Evolutionary conservation across 2,113 vertebrate species (phyloP).

Genomic region (Eclectus roratus): DNA sequence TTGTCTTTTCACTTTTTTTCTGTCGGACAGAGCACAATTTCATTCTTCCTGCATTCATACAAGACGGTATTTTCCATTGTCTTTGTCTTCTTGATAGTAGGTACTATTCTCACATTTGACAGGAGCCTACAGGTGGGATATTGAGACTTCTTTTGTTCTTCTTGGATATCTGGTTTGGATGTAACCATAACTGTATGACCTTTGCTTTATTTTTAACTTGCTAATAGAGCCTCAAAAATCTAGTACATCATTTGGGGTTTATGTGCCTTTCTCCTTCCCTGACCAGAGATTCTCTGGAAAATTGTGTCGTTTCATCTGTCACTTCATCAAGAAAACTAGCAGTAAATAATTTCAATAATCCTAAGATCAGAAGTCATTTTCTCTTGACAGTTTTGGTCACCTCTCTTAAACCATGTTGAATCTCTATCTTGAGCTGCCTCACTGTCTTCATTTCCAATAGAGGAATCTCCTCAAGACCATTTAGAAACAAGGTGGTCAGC

Average conservation of each 20-base stretch:
- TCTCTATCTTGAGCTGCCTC: neutral
- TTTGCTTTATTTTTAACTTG: neutral
- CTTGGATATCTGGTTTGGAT: neutral
- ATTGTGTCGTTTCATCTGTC: conserved; percentile 24
- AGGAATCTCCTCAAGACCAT: neutral
- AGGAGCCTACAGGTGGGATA: neutral
- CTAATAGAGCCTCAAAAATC: neutral
- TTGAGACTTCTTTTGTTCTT: neutral
- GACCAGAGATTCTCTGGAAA: neutral
- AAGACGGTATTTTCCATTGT: neutral
- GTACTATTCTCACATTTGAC: neutral
- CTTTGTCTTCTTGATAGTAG: neutral
- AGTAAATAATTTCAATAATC: conserved; percentile 18
- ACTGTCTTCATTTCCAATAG: neutral
- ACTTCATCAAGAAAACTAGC: neutral
- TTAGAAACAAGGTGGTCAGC: neutral
- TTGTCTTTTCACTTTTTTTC: neutral
- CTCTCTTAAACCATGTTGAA: neutral
- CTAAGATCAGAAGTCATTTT: neutral
- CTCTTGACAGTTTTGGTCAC: neutral
- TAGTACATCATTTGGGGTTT: neutral
- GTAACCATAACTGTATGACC: neutral
- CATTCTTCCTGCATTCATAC: neutral
- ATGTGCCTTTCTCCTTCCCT: neutral
- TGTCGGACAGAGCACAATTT: neutral